Evolutionary conservation across 2,113 vertebrate genomes (phyloP).

Genomic region (Burhinus bistriatus): DNA sequence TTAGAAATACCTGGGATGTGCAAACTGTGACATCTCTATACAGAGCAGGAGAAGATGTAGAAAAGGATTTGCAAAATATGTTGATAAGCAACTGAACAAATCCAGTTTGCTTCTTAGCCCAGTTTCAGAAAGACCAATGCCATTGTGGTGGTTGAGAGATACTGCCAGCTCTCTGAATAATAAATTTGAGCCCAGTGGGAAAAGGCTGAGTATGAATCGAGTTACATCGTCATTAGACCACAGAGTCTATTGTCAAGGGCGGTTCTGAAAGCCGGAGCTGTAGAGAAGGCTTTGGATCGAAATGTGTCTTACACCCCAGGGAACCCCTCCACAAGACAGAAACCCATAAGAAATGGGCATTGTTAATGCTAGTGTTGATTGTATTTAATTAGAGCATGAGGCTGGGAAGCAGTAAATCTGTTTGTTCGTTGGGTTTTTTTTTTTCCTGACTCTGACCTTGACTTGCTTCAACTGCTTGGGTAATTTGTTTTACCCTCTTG

Average conservation of each 20-base stretch:
- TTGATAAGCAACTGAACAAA: not conserved
- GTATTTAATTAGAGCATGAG: slow-evolving; percentile 29
- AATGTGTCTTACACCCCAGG: not conserved
- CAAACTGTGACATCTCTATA: not conserved
- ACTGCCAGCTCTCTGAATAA: not conserved
- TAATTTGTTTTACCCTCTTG: not conserved
- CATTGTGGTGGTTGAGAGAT: not conserved
- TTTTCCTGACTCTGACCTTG: not conserved
- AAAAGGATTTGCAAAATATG: not conserved
- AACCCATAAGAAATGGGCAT: not conserved
- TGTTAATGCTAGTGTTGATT: slow-evolving; percentile 34
- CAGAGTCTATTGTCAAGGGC: not conserved
- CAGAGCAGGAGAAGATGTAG: not conserved
- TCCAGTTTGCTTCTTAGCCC: not conserved
- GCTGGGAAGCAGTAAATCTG: slow-evolving; percentile 24
- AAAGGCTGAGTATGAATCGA: not conserved
- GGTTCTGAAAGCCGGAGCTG: not conserved
- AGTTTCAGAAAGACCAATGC: not conserved
- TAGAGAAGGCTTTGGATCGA: not conserved
- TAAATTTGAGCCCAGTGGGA: not conserved
- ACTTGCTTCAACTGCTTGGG: not conserved
- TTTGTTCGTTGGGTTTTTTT: fast-evolving
- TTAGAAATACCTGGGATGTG: not conserved
- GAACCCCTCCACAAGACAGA: not conserved
- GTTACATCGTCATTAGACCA: not conserved